Conservation (phyloP, 2,888 invertebrate genomes). For the Drosophila ezoana region DNA sequence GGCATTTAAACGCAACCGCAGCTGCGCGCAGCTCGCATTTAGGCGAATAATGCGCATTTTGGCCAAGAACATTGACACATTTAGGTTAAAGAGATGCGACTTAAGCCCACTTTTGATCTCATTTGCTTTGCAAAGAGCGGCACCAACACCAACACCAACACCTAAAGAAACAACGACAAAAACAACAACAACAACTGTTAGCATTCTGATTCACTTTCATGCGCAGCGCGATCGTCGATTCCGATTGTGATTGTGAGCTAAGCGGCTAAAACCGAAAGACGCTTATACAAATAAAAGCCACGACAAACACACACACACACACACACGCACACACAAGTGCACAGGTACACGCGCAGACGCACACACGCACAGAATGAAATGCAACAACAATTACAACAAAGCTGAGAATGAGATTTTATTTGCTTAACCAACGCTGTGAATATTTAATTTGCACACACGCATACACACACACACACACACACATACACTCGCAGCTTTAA, state of each 20-base stretch:
- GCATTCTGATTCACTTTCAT: constrained; percentile 80
- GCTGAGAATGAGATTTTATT: constrained; percentile 73
- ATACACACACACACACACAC: constrained; percentile 25
- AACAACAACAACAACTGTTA: constrained; percentile 37
- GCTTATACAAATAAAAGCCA: constrained; percentile 48
- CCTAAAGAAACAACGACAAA: constrained; percentile 19
- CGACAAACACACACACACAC: constrained; percentile 9
- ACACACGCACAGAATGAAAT: constrained; percentile 49
- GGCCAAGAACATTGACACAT: constrained; percentile 60
- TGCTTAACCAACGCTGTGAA: constrained; percentile 77
- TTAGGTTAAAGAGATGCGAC: constrained; percentile 76
- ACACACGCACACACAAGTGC: constrained; percentile 12
- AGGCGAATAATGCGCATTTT: constrained; percentile 40
- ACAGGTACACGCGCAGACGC: neutral
- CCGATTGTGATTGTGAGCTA: constrained; percentile 47
- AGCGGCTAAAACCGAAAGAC: constrained; percentile 50
- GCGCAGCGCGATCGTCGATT: constrained; percentile 67
- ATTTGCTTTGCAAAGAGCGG: constrained; percentile 70
- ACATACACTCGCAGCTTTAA: constrained; percentile 53
- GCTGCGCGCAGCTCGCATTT: constrained; percentile 4
- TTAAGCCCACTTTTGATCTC: constrained; percentile 78
- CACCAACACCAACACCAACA: constrained; percentile 22
- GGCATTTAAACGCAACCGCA: constrained; percentile 20
- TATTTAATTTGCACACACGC: constrained; percentile 76
- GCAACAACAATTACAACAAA: constrained; percentile 60